Evolutionary conservation across 2,797 vertebrate genomes (phyloP).

Genomic region (Babyrousa celebensis): DNA sequence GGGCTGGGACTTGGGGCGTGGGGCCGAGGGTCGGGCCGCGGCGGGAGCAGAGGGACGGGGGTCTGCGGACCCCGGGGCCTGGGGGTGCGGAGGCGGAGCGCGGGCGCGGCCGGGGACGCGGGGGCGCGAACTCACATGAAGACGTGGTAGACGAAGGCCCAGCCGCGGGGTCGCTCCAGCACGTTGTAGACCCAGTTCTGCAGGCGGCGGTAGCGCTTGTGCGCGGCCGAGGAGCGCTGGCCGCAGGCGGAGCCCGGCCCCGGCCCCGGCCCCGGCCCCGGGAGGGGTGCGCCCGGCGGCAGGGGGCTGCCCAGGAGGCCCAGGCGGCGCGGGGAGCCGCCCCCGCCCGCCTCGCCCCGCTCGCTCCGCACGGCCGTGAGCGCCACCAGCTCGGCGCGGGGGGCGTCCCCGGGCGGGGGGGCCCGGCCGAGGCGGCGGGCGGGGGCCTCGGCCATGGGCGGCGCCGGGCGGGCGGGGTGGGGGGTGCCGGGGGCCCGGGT

Average conservation of each 20-base stretch:
- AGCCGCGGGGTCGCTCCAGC: slow-evolving; percentile 97
- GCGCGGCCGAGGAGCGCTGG: slow-evolving; percentile 91
- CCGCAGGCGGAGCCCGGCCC: slow-evolving; percentile 92
- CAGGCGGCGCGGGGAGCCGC: slow-evolving; percentile 92
- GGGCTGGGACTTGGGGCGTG: not conserved
- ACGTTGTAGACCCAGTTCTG: slow-evolving; percentile 99
- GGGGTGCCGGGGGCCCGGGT: slow-evolving; percentile 68
- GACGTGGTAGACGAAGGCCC: slow-evolving; percentile 98
- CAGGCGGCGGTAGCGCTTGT: slow-evolving; percentile 95
- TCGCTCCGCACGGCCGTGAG: slow-evolving; percentile 96
- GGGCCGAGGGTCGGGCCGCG: not conserved
- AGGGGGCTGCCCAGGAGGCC: slow-evolving; percentile 93
- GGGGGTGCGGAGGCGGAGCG: slow-evolving; percentile 68
- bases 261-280: slow-evolving; percentile 92
- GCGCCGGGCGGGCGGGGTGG: slow-evolving; percentile 69
- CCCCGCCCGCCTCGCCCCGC: slow-evolving; percentile 93
- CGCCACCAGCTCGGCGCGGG: slow-evolving; percentile 95
- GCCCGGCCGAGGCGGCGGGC: slow-evolving; percentile 80
- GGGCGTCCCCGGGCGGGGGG: slow-evolving; percentile 90
- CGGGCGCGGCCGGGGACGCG: not conserved
- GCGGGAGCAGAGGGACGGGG: not conserved
- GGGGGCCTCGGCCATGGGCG: slow-evolving; percentile 85
- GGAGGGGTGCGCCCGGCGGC: slow-evolving; percentile 91
- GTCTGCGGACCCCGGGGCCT: not conserved
- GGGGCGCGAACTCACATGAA: slow-evolving; percentile 96